Evolutionary conservation across 2,888 invertebrate genomes (phyloP).

Genomic region (Drosophila kokeensis): DNA sequence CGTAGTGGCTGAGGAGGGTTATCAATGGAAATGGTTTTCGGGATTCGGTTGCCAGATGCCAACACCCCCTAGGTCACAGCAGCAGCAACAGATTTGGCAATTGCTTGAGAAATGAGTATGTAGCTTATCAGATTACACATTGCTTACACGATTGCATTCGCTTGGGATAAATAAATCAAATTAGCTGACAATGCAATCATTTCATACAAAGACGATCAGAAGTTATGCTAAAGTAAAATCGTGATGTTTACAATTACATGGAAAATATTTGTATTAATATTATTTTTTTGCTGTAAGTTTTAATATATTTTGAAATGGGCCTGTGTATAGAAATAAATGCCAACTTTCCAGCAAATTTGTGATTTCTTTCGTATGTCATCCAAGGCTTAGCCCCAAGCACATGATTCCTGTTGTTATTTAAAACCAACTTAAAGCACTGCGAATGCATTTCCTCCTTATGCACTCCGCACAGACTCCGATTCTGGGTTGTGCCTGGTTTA

Average conservation of each 20-base stretch:
- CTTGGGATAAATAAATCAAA: constrained; percentile 46
- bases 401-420: constrained; percentile 50
- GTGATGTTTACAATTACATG: background rate
- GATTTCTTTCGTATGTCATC: background rate
- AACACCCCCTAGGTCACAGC: constrained; percentile 36
- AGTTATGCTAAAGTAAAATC: background rate
- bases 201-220: constrained; percentile 1
- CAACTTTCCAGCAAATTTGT: background rate
- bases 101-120: constrained; percentile 29
- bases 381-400: constrained; percentile 25
- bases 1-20: constrained; percentile 1
- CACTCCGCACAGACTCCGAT: constrained; percentile 30
- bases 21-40: constrained; percentile 19
- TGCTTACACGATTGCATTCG: constrained; percentile 33
- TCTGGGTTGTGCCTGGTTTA: constrained; percentile 28
- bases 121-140: constrained; percentile 40
- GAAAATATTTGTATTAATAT: background rate
- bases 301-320: background rate
- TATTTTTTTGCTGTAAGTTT: background rate
- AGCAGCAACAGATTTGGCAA: constrained; percentile 20
- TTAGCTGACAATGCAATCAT: constrained; percentile 29
- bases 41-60: constrained; percentile 17
- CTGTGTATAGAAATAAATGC: background rate
- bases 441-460: constrained; percentile 28
- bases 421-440: constrained; percentile 61